Base-by-base conservation (phyloP, 2,113 vertebrate genomes). In the Serranochromis macrocephalus region DNA sequence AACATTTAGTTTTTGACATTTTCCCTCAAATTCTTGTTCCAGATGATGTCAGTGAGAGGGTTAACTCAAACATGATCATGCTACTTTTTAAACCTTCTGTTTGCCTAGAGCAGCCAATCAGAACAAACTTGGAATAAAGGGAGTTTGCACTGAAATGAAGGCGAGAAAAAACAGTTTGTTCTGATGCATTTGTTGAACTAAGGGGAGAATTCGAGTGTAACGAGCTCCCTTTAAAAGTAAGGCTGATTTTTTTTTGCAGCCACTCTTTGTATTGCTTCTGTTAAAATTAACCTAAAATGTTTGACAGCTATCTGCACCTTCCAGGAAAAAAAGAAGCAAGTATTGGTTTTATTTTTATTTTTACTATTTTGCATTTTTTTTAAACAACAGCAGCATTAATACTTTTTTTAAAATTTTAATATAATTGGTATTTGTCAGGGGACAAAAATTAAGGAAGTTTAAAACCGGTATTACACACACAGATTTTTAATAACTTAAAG, bases 291-390 rank as follows among this genome's bases (percentile, higher is more conserved):
- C 24, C 24, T 24, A 45, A 73, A 42, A 73, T 73, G 38, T 45
- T 26, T 73, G 1, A 61, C 26, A 61, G 26, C 57, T 61, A 17
- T 31, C 0, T 61, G 26, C 14, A 61, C 26, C 57, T 61, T 31
- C 8, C 26, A 61, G 57, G 14, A 0, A 6, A 61, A 58, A 0
- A 58, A 31, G 57, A 61, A 31, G 14, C 57, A 0, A 6, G 57
- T 31, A 31, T 6, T 61, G 57, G 14, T 61, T 17, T 61, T 61
- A 0, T 31, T 61, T 61, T 31, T 31, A 0, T 61, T 17, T 61
- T 61, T 31, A 10, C 57, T 61, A 0, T 31, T 61, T 61, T 61
- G 14, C 57, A 13, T 55, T 55, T 24, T n/a, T 13, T 13, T 13
- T 12, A 29, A 29, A 57, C 55, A 57, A 29, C 13, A 57, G 55